Percentiles rank a stretch among this genome's conserved stretches.
Evolutionary conservation across 1,140 invertebrate genomes (phyloP).

Genomic region (Drosophila rufa): DNA sequence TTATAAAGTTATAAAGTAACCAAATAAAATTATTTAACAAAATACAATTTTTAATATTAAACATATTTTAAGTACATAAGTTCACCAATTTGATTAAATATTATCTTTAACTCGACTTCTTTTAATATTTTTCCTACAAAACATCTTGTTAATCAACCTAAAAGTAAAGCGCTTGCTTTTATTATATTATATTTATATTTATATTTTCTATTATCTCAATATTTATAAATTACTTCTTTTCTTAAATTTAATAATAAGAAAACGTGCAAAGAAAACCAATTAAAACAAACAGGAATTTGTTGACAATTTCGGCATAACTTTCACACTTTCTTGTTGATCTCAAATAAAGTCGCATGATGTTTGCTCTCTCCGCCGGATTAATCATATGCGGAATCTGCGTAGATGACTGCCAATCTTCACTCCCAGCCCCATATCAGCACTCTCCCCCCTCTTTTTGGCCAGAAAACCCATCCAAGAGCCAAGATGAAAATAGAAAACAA

Average conservation of each 20-base stretch:
- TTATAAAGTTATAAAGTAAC: too few species aligned
- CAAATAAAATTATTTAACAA: too few species aligned
- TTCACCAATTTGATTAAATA: too few species aligned
- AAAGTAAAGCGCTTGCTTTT: background rate
- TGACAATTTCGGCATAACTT: background rate
- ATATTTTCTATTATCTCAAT: background rate
- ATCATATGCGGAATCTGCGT: slow-evolving; percentile 12
- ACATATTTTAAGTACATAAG: too few species aligned
- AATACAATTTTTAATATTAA: too few species aligned
- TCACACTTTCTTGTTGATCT: background rate
- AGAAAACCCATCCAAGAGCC: background rate
- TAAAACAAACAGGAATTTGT: background rate
- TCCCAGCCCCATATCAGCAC: background rate
- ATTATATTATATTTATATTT: background rate
- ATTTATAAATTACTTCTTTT: background rate
- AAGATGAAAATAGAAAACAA: slow-evolving; percentile 23
- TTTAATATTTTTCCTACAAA: too few species aligned
- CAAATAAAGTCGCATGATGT: background rate
- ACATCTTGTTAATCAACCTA: too few species aligned
- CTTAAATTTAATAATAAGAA: background rate
- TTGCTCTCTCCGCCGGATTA: slow-evolving; percentile 2
- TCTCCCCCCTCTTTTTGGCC: background rate
- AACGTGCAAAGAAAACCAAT: too few species aligned
- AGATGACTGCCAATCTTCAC: background rate
- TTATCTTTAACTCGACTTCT: too few species aligned